A percentile compares a stretch with the other conserved stretches of the same genome.
These are phyloP conservation scores for Galerucella pusilla DNA, from an alignment of 2,888 invertebrate species.

Conservation along the genomic window DNA sequence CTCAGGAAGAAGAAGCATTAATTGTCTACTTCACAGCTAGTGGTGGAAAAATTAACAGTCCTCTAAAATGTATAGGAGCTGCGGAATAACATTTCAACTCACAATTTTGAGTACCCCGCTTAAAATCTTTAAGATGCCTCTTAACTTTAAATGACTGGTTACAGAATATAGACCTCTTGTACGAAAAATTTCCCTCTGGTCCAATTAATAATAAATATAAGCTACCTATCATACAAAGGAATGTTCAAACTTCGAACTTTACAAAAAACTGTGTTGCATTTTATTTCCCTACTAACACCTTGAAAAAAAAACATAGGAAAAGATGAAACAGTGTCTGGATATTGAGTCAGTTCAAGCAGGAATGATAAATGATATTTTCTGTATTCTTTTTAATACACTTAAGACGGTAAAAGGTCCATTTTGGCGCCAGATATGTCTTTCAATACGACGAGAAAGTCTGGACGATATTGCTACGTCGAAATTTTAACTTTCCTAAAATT, in stretches of 20 bases:
- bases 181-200: too few relatives aligned
- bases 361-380: conserved; percentile 35
- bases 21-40: too few relatives aligned
- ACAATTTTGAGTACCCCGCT: too few relatives aligned
- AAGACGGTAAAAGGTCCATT: conserved; percentile 20
- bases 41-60: too few relatives aligned
- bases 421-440: conserved; percentile 30
- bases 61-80: too few relatives aligned
- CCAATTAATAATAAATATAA: not conserved
- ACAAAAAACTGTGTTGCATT: not conserved
- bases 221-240: too few relatives aligned
- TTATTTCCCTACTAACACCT: conserved; percentile 10
- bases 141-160: too few relatives aligned
- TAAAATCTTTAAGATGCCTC: too few relatives aligned
- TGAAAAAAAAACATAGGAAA: not conserved
- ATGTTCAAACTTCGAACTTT: too few relatives aligned
- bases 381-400: conserved; percentile 28
- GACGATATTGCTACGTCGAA: conserved; percentile 18
- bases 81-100: too few relatives aligned
- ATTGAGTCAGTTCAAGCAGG: conserved; percentile 22
- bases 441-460: conserved; percentile 15
- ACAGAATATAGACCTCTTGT: too few relatives aligned
- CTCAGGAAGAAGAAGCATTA: too few relatives aligned
- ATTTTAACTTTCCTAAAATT: conserved; percentile 26
- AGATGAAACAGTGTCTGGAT: conserved; percentile 2